phyloP scores from a whole-genome alignment of 2,888 invertebrate species.

The Dryocosmus kuriphilus region DNA sequence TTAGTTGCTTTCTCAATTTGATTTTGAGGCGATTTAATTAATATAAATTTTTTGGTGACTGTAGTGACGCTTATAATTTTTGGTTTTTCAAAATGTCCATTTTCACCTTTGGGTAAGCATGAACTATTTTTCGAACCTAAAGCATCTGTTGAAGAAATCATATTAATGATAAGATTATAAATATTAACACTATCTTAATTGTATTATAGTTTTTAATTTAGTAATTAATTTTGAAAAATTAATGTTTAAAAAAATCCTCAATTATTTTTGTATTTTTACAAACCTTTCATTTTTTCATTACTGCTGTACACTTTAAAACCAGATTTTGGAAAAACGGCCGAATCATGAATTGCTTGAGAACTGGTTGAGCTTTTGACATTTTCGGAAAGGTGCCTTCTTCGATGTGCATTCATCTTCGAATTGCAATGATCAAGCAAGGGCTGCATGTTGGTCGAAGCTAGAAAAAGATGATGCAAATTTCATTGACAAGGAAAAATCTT shows the following conservation, averaged over 20 bases:
- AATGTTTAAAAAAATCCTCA: not conserved
- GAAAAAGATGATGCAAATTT: not conserved
- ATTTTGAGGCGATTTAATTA: not conserved
- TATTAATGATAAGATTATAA: not conserved
- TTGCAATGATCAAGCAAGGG: not conserved
- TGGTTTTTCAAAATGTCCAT: not conserved
- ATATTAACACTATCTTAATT: not conserved
- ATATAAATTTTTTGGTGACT: not conserved
- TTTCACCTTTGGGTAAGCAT: not conserved
- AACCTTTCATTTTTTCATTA: not conserved
- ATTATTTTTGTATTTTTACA: not conserved
- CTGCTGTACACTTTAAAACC: not conserved
- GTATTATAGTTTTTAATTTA: not conserved
- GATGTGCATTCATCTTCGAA: not conserved
- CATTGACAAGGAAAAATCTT: not conserved
- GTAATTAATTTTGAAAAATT: not conserved
- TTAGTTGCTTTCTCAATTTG: not conserved
- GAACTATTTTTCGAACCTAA: not conserved
- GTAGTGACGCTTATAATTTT: not conserved
- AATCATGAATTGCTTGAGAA: not conserved
- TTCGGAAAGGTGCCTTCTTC: not conserved
- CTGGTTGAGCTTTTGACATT: not conserved
- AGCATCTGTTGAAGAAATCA: not conserved
- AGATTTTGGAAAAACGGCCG: not conserved
- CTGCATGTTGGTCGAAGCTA: not conserved